Percentiles rank a stretch among this genome's conserved stretches.
These are phyloP conservation scores for Idaea biselata DNA, from an alignment of 2,888 invertebrate genomes.

Conservation along the genomic window DNA sequence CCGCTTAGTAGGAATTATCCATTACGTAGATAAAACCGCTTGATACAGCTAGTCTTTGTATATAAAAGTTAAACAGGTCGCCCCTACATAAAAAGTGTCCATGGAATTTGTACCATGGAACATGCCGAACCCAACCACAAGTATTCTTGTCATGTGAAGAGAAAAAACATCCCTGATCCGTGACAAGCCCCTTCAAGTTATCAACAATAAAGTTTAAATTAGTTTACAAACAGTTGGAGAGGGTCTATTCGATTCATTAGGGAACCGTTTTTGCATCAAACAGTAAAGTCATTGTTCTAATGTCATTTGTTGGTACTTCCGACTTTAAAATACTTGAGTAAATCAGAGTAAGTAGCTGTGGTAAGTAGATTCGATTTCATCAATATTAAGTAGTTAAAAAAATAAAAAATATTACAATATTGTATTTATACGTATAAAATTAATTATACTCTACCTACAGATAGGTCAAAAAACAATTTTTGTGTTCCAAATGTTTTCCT, in stretches of 20 bases:
- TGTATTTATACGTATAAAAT: too few species aligned
- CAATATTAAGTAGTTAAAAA: too few species aligned
- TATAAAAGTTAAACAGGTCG: not conserved
- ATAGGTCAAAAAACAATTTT: too few species aligned
- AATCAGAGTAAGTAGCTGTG: too few species aligned
- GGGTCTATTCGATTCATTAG: not conserved
- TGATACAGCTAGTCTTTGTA: not conserved
- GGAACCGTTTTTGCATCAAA: conserved; percentile 1
- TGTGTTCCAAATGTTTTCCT: too few species aligned
- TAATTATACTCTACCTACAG: too few species aligned
- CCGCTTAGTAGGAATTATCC: too few species aligned
- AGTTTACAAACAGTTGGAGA: not conserved
- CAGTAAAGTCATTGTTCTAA: conserved; percentile 1
- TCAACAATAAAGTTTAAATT: conserved; percentile 1
- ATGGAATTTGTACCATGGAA: not conserved
- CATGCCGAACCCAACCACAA: not conserved
- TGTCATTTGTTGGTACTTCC: not conserved
- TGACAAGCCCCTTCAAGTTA: not conserved
- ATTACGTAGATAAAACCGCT: too few species aligned
- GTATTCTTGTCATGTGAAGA: not conserved
- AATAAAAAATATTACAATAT: too few species aligned
- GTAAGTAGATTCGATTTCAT: too few species aligned
- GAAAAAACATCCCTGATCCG: not conserved
- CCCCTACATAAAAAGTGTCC: not conserved
- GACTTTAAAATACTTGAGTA: not conserved